These are phyloP conservation scores for Pluvialis apricaria DNA, from an alignment of 2,113 vertebrate species.

Conservation along the genomic window DNA sequence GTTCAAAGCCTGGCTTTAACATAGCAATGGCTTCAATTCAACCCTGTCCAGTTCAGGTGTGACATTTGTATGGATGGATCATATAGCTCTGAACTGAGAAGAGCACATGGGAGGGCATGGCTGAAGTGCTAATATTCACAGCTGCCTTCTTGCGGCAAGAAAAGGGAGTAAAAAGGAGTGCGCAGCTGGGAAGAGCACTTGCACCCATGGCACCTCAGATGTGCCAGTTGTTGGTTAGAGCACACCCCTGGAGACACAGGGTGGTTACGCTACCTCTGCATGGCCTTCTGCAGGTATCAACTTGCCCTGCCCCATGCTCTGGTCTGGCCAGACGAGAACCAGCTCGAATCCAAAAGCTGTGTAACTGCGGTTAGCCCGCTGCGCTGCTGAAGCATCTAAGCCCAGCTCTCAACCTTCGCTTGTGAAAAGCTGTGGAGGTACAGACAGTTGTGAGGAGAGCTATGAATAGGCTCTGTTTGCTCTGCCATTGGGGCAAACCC, in stretches of 20 bases:
- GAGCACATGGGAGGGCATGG: background rate
- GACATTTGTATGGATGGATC: background rate
- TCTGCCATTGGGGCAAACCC: background rate
- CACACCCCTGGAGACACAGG: background rate
- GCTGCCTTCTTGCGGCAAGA: background rate
- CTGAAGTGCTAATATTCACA: background rate
- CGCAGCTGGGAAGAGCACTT: background rate
- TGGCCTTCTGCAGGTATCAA: background rate
- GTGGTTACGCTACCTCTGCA: background rate
- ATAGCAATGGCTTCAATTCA: background rate
- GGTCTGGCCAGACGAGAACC: background rate
- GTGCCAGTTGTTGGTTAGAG: background rate
- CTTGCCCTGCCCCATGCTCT: background rate
- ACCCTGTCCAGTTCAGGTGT: background rate
- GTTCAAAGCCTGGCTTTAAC: background rate
- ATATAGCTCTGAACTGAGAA: background rate
- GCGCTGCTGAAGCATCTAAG: background rate
- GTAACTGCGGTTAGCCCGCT: constrained; percentile 24
- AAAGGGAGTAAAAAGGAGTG: background rate
- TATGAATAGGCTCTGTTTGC: background rate
- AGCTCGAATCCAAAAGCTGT: background rate
- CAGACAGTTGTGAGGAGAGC: background rate
- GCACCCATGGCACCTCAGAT: background rate
- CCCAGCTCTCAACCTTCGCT: background rate
- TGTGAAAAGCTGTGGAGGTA: background rate